Base-by-base conservation (phyloP, 2,888 invertebrate genomes). In the Aphodius granarius region DNA sequence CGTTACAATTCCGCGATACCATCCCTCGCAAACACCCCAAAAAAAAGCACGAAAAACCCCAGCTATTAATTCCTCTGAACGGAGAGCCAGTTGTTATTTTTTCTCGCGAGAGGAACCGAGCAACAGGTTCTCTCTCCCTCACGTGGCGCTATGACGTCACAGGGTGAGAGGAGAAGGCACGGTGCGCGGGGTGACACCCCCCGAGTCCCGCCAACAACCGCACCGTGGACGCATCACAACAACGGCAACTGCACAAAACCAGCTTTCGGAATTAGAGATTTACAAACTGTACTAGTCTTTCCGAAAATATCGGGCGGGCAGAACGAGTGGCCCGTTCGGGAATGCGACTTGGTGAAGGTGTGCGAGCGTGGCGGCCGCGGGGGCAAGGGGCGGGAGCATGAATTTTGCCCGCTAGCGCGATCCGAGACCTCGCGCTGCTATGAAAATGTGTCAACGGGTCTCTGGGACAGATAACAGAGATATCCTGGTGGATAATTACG, bases 181-280 rank as follows among this genome's bases (percentile, higher is more conserved):
- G 76, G 79, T 77, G 80, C 79, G 80, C 78, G 78, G 77, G 80
- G 68, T 16, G 17, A 18, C 66, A 19, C 22, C 20, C 68, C 22
- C 20, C 21, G 20, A 22, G 21, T 21, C 68, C 68, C 68, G 20
- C 64, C 66, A 18, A 15, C 17, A 19, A 64, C 73, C 6, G 22
- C 66, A 66, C 16, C 66, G 72, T 19, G 78, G 76, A 79, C 78
- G 80, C 66, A 66, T 13, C 68, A 70, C 73, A 77, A 73, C 63
- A 75, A 75, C 79, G 81, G 82, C 83, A 83, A 85, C 85, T 85
- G 85, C 85, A 85, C 84, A 85, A 84, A 85, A 85, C 84, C 84
- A 85, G 84, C 84, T 85, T 84, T 84, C 80, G 81, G 83, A 84
- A 83, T 83, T 83, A 81, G 83, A 84, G 84, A 85, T 85, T 85